A percentile compares a stretch with the other conserved stretches of the same genome.
Evolutionary conservation across 2,888 invertebrate genomes (phyloP).

Genomic region (Phlogophora meticulosa): DNA sequence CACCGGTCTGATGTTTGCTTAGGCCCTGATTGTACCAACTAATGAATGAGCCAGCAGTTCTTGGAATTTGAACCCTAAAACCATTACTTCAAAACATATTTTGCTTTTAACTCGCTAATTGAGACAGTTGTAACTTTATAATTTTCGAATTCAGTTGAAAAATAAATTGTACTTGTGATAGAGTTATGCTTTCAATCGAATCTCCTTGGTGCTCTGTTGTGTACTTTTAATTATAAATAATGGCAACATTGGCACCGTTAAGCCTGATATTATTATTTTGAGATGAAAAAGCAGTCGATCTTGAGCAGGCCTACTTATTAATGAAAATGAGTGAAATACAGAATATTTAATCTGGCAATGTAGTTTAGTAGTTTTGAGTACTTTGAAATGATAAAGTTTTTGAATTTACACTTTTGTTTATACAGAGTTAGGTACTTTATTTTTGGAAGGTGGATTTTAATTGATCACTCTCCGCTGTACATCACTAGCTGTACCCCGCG

Average conservation of each 20-base stretch:
- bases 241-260: conserved; percentile 1
- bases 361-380: neutral
- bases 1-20: conserved; percentile 80
- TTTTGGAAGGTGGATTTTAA: neutral
- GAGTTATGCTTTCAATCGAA: conserved; percentile 48
- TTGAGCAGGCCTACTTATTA: neutral
- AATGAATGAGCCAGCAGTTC: conserved; percentile 69
- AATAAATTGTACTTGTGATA: conserved; percentile 53
- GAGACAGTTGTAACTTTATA: conserved; percentile 58
- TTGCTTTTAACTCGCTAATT: conserved; percentile 47
- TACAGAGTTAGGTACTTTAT: neutral
- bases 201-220: conserved; percentile 25
- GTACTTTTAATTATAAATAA: conserved; percentile 43
- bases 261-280: conserved; percentile 19
- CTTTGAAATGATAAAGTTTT: neutral
- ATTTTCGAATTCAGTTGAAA: conserved; percentile 56
- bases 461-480: neutral
- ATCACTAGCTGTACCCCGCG: too few species aligned
- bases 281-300: neutral
- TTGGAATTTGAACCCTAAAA: conserved; percentile 68
- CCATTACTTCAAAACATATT: conserved; percentile 59
- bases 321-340: conserved; percentile 22
- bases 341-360: conserved; percentile 6
- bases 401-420: conserved; percentile 3
- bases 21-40: conserved; percentile 82